A percentile compares a stretch with the other conserved stretches of the same genome.
Evolutionary conservation across 1,140 invertebrate species (phyloP).

Genomic region (Danaus melanippus): DNA sequence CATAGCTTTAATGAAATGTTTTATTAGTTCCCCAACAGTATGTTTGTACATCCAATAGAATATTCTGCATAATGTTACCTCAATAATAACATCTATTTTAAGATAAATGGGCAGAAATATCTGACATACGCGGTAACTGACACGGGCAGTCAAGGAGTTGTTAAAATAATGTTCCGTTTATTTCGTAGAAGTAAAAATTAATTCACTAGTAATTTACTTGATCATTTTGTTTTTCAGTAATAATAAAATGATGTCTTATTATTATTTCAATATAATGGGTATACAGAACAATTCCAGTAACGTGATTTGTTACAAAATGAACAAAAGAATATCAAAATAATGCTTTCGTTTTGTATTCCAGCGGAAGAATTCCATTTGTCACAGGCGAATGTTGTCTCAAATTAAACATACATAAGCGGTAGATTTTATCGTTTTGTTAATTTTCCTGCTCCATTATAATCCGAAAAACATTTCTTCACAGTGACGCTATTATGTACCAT

Average conservation of each 20-base stretch:
- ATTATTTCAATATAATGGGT: too few species aligned
- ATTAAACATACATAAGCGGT: not conserved
- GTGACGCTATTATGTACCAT: constrained; percentile 4
- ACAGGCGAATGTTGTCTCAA: constrained; percentile 3
- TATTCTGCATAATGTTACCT: constrained; percentile 20
- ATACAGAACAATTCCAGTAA: too few species aligned
- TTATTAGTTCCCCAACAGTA: constrained; percentile 15
- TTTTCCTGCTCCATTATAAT: constrained; percentile 19
- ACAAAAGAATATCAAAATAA: not conserved
- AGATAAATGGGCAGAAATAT: constrained; percentile 48
- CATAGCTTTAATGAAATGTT: constrained; percentile 25
- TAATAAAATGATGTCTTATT: too few species aligned
- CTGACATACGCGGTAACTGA: constrained; percentile 34
- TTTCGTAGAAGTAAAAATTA: constrained; percentile 9
- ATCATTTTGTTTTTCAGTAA: too few species aligned
- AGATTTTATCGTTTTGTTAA: constrained; percentile 2
- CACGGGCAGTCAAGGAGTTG: constrained; percentile 39
- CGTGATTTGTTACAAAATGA: too few species aligned
- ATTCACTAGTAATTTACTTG: too few species aligned
- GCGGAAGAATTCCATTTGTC: constrained; percentile 2
- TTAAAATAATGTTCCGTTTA: constrained; percentile 39
- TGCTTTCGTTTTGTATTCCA: constrained; percentile 1
- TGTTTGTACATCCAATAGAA: constrained; percentile 13
- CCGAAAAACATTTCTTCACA: too few species aligned
- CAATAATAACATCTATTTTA: constrained; percentile 27